Percentiles rank a stretch among this genome's conserved stretches.
Conservation (phyloP, 2,797 vertebrate genomes). For the Sitta carolinensis region DNA sequence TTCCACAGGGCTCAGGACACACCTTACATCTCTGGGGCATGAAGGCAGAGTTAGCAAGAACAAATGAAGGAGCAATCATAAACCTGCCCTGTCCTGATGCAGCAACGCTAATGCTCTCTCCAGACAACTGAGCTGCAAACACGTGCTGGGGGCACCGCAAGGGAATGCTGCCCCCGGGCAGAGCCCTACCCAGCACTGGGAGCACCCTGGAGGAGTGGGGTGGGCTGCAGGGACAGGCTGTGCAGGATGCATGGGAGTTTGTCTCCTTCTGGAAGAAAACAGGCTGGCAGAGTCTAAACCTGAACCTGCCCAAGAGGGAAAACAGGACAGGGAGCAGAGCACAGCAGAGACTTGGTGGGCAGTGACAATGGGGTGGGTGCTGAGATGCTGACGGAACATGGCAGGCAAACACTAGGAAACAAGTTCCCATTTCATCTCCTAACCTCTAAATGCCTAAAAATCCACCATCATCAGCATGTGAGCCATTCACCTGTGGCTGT, state of each 20-base stretch:
- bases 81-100: neutral
- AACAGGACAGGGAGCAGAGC: neutral
- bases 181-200: accelerated
- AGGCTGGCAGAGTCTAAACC: neutral
- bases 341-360: neutral
- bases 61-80: neutral
- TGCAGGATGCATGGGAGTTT: neutral
- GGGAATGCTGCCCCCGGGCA: neutral
- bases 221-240: neutral
- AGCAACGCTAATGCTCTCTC: neutral
- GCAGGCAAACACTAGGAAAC: neutral
- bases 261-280: neutral
- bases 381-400: neutral
- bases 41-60: neutral
- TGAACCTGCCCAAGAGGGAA: neutral
- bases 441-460: neutral
- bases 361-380: neutral
- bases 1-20: neutral
- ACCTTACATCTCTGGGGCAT: accelerated
- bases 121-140: neutral
- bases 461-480: too few species aligned
- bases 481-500: neutral
- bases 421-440: neutral
- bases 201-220: neutral
- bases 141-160: accelerated